Percentiles rank a stretch among this genome's conserved stretches.
phyloP scores from a whole-genome alignment of 2,113 vertebrate genomes.

The Coryphaenoides rupestris region DNA sequence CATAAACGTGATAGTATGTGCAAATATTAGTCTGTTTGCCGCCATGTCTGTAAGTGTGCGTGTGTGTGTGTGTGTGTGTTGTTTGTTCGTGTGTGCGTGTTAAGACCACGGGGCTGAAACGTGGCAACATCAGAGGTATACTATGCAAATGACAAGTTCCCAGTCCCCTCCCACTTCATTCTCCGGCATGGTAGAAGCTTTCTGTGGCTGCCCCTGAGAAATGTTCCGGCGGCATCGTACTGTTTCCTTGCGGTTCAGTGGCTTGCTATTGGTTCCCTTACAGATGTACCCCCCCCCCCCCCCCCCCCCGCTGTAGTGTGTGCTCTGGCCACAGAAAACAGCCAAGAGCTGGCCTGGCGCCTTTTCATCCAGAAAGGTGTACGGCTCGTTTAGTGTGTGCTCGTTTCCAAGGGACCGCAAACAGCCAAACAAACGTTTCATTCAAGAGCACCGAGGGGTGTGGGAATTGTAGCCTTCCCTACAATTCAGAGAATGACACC shows the following conservation, averaged over 20 bases:
- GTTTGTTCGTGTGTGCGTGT: neutral
- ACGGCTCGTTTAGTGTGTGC: no score
- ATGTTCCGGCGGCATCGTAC: no score
- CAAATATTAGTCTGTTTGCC: neutral
- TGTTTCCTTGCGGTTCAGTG: no score
- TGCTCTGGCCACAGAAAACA: neutral
- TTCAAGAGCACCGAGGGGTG: no score
- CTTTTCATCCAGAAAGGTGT: no score
- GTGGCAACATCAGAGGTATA: slow-evolving; percentile 1
- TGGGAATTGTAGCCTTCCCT: no score
- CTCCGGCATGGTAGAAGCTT: no score
- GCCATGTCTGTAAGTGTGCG: neutral
- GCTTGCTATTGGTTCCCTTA: neutral
- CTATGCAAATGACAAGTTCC: neutral
- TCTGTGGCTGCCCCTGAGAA: no score
- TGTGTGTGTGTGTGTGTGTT: neutral
- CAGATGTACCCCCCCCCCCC: neutral
- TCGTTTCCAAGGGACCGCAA: no score
- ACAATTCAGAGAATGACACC: no score
- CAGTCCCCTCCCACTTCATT: neutral
- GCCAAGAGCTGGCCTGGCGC: no score
- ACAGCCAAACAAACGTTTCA: no score
- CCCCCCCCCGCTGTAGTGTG: neutral
- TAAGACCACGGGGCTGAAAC: neutral
- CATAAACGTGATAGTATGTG: neutral